Evolutionary conservation across 1,140 invertebrate genomes (phyloP).

Genomic region (Lordiphosa stackelbergi): DNA sequence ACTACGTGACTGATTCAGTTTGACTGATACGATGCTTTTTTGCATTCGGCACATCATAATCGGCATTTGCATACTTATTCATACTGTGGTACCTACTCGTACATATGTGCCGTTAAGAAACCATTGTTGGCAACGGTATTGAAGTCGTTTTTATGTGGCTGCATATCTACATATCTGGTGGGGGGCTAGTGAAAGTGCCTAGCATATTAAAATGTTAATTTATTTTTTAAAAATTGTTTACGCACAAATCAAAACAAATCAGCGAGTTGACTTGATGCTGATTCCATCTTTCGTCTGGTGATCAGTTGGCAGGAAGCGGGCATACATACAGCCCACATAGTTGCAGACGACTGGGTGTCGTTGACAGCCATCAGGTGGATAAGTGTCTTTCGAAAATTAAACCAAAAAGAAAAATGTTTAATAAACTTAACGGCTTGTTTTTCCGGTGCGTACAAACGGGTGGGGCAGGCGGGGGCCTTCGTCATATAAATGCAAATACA

Average conservation of each 20-base stretch:
- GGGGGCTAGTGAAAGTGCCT: slow-evolving; percentile 56
- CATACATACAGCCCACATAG: not conserved
- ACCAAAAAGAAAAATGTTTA: slow-evolving; percentile 46
- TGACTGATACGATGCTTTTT: slow-evolving; percentile 45
- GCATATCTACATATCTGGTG: not conserved
- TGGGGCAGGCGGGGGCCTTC: slow-evolving; percentile 5
- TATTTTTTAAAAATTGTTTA: slow-evolving; percentile 34
- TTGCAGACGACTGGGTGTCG: slow-evolving; percentile 18
- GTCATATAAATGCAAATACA: slow-evolving; percentile 43
- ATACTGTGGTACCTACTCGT: slow-evolving; percentile 19
- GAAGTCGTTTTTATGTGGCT: slow-evolving; percentile 3
- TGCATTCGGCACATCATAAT: slow-evolving; percentile 53
- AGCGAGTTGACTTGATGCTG: not conserved
- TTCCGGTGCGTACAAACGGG: slow-evolving; percentile 55
- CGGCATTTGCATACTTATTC: slow-evolving; percentile 10
- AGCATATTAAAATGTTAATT: slow-evolving; percentile 61
- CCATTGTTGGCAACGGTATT: slow-evolving; percentile 32
- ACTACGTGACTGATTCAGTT: slow-evolving; percentile 56
- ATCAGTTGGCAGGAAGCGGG: slow-evolving; percentile 23
- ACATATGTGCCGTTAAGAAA: slow-evolving; percentile 21
- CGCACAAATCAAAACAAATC: slow-evolving; percentile 40
- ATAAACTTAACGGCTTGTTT: slow-evolving; percentile 70
- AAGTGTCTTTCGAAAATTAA: slow-evolving; percentile 16
- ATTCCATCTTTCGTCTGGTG: slow-evolving; percentile 19
- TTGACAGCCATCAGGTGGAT: slow-evolving; percentile 37